A percentile compares a stretch with the other conserved stretches of the same genome.
Conservation (phyloP, 1,140 invertebrate species). For the Camponotus pennsylvanicus region DNA sequence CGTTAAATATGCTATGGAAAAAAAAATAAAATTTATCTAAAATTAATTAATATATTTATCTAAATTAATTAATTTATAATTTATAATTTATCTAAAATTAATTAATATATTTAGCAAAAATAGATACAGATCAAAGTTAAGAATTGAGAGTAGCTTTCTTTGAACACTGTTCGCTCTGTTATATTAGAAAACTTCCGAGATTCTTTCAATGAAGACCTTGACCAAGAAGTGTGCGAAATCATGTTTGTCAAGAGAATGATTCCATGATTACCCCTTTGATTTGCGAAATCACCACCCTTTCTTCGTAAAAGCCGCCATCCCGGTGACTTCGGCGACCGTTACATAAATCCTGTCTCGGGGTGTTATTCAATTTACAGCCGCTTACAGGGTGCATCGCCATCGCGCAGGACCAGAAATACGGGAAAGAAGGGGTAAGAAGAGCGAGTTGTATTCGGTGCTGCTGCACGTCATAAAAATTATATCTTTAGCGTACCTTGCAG, state of each 20-base stretch:
- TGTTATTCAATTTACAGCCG: constrained; percentile 78
- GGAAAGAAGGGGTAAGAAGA: background rate
- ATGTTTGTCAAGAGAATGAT: background rate
- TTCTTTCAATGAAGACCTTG: background rate
- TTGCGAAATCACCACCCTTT: constrained; percentile 34
- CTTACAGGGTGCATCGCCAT: constrained; percentile 57
- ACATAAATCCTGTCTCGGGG: constrained; percentile 72
- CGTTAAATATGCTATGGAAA: background rate
- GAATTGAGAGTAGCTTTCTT: background rate
- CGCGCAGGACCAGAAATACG: too few relatives aligned
- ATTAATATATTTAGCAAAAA: constrained; percentile 7
- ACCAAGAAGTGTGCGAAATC: background rate
- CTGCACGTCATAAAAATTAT: constrained; percentile 77
- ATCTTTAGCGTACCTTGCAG: constrained; percentile 48
- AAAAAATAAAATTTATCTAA: constrained; percentile 22
- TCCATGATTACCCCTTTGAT: background rate
- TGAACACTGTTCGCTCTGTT: background rate
- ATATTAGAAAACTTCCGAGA: background rate
- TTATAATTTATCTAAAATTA: constrained; percentile 1
- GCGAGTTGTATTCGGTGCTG: background rate
- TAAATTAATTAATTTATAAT: too few relatives aligned
- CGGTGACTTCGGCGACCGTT: constrained; percentile 44
- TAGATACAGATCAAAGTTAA: background rate
- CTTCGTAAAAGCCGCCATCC: constrained; percentile 23
- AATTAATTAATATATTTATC: background rate